Conservation (phyloP, 2,888 invertebrate genomes). For the Caradrina clavipalpis region DNA sequence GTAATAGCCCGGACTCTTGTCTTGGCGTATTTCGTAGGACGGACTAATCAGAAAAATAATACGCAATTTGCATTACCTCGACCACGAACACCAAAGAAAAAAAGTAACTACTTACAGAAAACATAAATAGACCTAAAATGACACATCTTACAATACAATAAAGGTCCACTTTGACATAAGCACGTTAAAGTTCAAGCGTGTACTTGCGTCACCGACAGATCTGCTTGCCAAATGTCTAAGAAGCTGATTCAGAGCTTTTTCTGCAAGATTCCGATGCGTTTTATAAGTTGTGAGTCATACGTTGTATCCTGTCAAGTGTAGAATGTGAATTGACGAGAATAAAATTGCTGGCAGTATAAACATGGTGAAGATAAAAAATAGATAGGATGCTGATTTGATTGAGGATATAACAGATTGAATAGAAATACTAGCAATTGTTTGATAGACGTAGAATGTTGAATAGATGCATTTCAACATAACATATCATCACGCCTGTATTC, state of each 20-base stretch:
- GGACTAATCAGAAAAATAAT: neutral
- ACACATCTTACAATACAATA: slow-evolving; percentile 6
- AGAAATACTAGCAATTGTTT: no score
- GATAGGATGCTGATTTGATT: no score
- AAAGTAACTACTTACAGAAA: neutral
- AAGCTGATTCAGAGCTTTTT: slow-evolving; percentile 45
- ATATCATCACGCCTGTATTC: no score
- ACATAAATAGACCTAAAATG: neutral
- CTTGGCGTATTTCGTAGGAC: no score
- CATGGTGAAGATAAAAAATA: neutral
- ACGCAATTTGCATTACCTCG: neutral
- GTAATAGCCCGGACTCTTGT: no score
- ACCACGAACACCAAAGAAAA: neutral
- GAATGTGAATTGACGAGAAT: slow-evolving; percentile 16
- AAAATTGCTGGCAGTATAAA: neutral
- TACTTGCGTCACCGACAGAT: slow-evolving; percentile 43
- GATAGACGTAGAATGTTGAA: no score
- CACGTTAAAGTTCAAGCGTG: slow-evolving; percentile 24
- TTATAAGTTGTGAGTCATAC: slow-evolving; percentile 42
- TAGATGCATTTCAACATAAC: no score
- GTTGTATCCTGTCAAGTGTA: slow-evolving; percentile 9
- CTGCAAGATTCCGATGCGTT: slow-evolving; percentile 17
- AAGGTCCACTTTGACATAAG: slow-evolving; percentile 22
- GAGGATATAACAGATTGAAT: no score
- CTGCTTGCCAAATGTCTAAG: slow-evolving; percentile 31